These are phyloP conservation scores for Pelecanoides urinatrix DNA, from an alignment of 2,113 vertebrate genomes.

Conservation along the genomic window DNA sequence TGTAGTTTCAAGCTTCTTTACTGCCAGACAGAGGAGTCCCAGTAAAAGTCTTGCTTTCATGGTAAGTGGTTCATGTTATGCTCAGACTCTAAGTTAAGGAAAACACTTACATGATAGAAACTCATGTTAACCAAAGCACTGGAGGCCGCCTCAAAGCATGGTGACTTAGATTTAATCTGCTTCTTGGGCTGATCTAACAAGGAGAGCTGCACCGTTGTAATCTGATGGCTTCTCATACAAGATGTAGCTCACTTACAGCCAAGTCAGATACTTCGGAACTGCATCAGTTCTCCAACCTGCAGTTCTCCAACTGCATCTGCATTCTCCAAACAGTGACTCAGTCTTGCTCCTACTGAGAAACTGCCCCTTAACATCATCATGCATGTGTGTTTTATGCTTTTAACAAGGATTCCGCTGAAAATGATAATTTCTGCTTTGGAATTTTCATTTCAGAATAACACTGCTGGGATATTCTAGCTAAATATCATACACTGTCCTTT, in stretches of 20 bases:
- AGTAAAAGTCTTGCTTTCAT: neutral
- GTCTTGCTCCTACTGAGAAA: neutral
- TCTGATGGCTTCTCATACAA: neutral
- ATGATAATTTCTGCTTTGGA: slow-evolving; percentile 53
- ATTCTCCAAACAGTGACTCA: neutral
- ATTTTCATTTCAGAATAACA: slow-evolving; percentile 14
- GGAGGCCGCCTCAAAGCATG: neutral
- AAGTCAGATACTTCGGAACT: neutral
- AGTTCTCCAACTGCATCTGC: no score
- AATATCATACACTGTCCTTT: neutral
- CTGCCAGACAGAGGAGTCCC: neutral
- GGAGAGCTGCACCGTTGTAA: neutral
- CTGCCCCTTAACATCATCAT: neutral
- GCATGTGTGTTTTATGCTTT: slow-evolving; percentile 45
- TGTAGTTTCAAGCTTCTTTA: neutral
- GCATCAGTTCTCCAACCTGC: neutral
- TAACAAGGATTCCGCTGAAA: slow-evolving; percentile 76
- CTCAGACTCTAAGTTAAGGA: neutral
- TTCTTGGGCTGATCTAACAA: neutral
- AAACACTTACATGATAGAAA: neutral
- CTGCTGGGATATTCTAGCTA: neutral
- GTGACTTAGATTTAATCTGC: neutral
- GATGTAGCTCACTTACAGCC: neutral
- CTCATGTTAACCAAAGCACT: neutral
- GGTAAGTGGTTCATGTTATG: neutral